Conservation (phyloP, 1,140 invertebrate species). For the Anoplolepis gracilipes region DNA sequence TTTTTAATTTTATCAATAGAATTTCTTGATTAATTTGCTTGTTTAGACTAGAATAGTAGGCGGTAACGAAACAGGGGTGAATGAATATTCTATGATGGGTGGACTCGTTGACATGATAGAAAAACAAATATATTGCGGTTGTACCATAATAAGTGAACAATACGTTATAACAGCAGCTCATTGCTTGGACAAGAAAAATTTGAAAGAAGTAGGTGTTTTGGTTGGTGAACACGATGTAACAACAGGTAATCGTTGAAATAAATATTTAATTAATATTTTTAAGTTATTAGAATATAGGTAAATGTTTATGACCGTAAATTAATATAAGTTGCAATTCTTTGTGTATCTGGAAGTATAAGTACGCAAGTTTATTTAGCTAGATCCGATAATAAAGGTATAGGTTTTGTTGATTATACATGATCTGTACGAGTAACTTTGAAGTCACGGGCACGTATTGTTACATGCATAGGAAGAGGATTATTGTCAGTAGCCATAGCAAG, state of each 20-base stretch:
- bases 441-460: too few species aligned
- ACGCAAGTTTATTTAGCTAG: too few species aligned
- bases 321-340: too few species aligned
- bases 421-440: too few species aligned
- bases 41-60: slow-evolving; percentile 88
- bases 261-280: background rate
- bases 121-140: slow-evolving; percentile 87
- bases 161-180: slow-evolving; percentile 91
- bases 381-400: too few species aligned
- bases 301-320: background rate
- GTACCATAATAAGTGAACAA: slow-evolving; percentile 87
- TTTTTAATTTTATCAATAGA: background rate
- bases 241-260: slow-evolving; percentile 21
- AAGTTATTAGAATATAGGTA: background rate
- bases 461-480: too few species aligned
- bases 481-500: too few species aligned
- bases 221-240: slow-evolving; percentile 86
- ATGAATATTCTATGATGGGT: slow-evolving; percentile 90
- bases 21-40: background rate
- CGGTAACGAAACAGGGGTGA: slow-evolving; percentile 86
- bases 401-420: too few species aligned
- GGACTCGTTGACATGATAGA: slow-evolving; percentile 84
- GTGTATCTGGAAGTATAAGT: too few species aligned
- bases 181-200: slow-evolving; percentile 83
- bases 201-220: slow-evolving; percentile 77